Evolutionary conservation across 2,113 vertebrate species (phyloP).

Genomic region (Balaeniceps rex): DNA sequence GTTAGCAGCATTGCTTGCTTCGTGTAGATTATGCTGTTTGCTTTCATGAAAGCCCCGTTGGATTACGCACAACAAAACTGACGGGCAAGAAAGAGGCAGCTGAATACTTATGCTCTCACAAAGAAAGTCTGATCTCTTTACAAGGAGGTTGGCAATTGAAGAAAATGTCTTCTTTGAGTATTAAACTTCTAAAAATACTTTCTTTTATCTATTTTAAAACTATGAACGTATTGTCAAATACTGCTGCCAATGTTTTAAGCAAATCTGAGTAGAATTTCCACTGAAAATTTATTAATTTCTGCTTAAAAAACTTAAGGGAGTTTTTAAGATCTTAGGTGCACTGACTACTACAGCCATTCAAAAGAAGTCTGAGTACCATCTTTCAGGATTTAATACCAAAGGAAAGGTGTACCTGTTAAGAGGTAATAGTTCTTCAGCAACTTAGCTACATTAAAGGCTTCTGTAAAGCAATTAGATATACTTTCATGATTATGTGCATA

Average conservation of each 20-base stretch:
- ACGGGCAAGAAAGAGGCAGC: neutral
- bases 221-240: neutral
- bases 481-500: neutral
- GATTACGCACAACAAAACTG: neutral
- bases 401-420: neutral
- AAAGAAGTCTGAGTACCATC: neutral
- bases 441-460: neutral
- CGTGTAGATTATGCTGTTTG: neutral
- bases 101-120: neutral
- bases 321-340: constrained; percentile 35
- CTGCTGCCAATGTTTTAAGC: neutral
- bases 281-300: constrained; percentile 31
- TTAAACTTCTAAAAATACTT: neutral
- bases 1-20: neutral
- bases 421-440: neutral
- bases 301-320: neutral
- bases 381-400: neutral
- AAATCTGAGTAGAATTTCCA: neutral
- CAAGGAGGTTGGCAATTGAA: neutral
- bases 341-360: neutral
- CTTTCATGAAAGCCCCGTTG: neutral
- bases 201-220: neutral
- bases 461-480: neutral
- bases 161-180: neutral
- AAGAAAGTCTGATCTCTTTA: neutral